phyloP scores from a whole-genome alignment of 2,113 vertebrate genomes.

The Sphaerodactylus townsendi region DNA sequence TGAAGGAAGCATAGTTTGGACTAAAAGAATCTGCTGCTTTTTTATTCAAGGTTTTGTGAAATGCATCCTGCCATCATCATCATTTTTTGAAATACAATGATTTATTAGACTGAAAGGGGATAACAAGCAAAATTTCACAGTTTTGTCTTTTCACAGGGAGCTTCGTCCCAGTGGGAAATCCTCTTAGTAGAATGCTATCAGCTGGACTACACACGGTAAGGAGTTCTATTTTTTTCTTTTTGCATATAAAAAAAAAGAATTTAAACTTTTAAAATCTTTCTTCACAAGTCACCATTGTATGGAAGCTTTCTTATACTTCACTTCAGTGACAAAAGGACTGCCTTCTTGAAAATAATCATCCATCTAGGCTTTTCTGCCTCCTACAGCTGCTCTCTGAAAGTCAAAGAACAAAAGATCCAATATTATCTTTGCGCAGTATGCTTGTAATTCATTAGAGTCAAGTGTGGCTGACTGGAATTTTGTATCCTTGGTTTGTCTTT shows the following conservation, averaged over 20 bases:
- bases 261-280: slow-evolving; percentile 55
- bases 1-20: slow-evolving; percentile 60
- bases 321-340: slow-evolving; percentile 45
- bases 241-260: slow-evolving; percentile 40
- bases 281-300: slow-evolving; percentile 50
- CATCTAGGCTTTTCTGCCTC: slow-evolving; percentile 45
- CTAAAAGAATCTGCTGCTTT: slow-evolving; percentile 67
- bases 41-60: slow-evolving; percentile 66
- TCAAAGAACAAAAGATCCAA: slow-evolving; percentile 33
- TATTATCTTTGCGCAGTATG: not conserved
- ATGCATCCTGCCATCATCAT: slow-evolving; percentile 59
- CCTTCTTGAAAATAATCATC: slow-evolving; percentile 53
- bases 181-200: slow-evolving; percentile 75
- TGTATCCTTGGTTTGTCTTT: not conserved
- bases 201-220: slow-evolving; percentile 82
- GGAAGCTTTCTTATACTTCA: not conserved
- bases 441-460: slow-evolving; percentile 39
- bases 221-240: slow-evolving; percentile 54
- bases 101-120: slow-evolving; percentile 62
- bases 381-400: slow-evolving; percentile 16
- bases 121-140: slow-evolving; percentile 71
- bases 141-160: slow-evolving; percentile 80
- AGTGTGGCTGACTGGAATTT: slow-evolving; percentile 14
- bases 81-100: slow-evolving; percentile 73
- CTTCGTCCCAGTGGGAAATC: slow-evolving; percentile 80